A percentile compares a stretch with the other conserved stretches of the same genome.
These are phyloP conservation scores for Eurystomus gularis DNA, from an alignment of 2,113 vertebrate species.

Conservation along the genomic window DNA sequence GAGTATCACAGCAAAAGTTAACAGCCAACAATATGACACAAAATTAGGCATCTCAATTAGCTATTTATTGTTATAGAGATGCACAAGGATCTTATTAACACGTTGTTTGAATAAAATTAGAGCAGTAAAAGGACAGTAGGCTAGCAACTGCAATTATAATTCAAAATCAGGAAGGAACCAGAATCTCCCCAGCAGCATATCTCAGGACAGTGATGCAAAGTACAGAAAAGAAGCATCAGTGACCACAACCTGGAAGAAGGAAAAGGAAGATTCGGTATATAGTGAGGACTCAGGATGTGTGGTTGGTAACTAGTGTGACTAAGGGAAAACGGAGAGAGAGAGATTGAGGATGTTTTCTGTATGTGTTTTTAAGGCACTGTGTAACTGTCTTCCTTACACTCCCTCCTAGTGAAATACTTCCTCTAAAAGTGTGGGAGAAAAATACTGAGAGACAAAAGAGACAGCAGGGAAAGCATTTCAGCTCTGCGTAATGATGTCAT, in stretches of 20 bases:
- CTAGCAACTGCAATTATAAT: background rate
- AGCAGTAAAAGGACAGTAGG: background rate
- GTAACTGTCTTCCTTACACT: background rate
- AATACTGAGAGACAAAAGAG: constrained; percentile 8
- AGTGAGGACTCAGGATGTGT: background rate
- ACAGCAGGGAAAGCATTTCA: constrained; percentile 18
- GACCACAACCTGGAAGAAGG: background rate
- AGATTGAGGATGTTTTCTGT: background rate
- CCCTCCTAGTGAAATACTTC: background rate
- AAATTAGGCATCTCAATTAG: background rate
- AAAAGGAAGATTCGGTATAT: background rate
- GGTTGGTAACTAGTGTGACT: background rate
- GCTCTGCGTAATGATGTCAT: constrained; percentile 26
- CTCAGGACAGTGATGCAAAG: background rate
- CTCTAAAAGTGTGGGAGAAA: constrained; percentile 30
- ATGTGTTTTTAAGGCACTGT: background rate
- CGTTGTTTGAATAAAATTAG: constrained; percentile 10
- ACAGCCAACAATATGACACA: background rate
- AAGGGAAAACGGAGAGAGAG: background rate
- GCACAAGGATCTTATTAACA: background rate
- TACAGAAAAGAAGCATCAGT: background rate
- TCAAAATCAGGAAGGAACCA: background rate
- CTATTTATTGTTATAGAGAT: background rate
- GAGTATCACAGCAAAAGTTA: background rate
- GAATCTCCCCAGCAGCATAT: background rate